phyloP scores from a whole-genome alignment of 2,888 invertebrate genomes.

The Lochmaea crataegi region DNA sequence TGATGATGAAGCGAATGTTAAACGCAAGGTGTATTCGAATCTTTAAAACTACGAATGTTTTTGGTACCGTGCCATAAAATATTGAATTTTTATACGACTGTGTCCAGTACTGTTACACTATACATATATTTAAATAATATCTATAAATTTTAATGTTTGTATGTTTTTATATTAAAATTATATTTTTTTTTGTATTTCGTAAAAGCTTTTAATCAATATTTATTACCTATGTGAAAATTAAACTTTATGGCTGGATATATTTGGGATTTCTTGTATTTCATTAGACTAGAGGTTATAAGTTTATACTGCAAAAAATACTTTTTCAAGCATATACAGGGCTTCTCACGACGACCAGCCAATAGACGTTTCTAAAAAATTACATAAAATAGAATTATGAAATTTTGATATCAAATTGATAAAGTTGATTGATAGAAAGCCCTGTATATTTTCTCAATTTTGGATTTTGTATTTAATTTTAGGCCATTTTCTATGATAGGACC shows the following conservation, averaged over 20 bases:
- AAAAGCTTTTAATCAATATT: not conserved
- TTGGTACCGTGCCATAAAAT: not conserved
- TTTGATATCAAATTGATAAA: too few species aligned
- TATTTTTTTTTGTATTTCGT: not conserved
- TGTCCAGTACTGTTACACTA: not conserved
- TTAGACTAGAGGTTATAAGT: too few species aligned
- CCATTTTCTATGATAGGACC: too few species aligned
- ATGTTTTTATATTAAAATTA: not conserved
- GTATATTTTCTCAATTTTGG: too few species aligned
- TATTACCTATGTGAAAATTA: not conserved
- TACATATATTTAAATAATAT: not conserved
- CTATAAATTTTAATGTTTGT: not conserved
- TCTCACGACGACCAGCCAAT: too few species aligned
- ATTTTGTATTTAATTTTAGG: too few species aligned
- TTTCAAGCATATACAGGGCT: too few species aligned
- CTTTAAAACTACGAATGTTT: constrained; percentile 4
- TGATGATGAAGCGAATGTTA: constrained; percentile 25
- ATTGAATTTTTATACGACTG: not conserved
- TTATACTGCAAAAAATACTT: too few species aligned
- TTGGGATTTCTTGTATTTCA: not conserved
- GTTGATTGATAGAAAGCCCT: too few species aligned
- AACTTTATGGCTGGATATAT: not conserved
- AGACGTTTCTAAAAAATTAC: too few species aligned
- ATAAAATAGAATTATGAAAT: too few species aligned
- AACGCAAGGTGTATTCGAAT: constrained; percentile 13